These are phyloP conservation scores for Agrotis exclamationis DNA, from an alignment of 2,888 invertebrate species.

Conservation along the genomic window DNA sequence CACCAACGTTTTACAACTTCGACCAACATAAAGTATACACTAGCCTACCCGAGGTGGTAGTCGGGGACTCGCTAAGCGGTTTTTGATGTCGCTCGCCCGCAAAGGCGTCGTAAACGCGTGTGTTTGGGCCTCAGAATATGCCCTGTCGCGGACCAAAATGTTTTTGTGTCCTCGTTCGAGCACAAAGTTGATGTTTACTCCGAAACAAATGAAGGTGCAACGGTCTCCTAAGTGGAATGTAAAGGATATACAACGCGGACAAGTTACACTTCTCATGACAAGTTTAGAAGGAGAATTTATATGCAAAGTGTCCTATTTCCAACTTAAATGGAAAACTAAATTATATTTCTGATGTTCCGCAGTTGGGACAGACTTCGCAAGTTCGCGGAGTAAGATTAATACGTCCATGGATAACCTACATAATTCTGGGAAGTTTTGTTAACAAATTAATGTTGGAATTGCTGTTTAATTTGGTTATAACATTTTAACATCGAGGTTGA, in stretches of 20 bases:
- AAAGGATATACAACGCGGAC: conserved; percentile 57
- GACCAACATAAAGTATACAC: conserved; percentile 75
- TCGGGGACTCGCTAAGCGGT: conserved; percentile 81
- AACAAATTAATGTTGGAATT: conserved; percentile 43
- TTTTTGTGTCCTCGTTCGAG: conserved; percentile 71
- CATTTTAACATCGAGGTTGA: conserved; percentile 8
- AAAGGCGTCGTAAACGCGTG: conserved; percentile 78
- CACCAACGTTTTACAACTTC: conserved; percentile 75
- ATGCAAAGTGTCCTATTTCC: conserved; percentile 66
- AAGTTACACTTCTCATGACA: conserved; percentile 61
- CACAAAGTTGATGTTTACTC: conserved; percentile 68
- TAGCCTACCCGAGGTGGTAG: conserved; percentile 73
- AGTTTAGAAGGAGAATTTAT: conserved; percentile 66
- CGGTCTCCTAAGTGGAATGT: conserved; percentile 64
- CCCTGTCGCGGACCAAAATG: conserved; percentile 66
- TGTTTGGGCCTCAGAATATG: conserved; percentile 68
- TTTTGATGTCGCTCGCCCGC: conserved; percentile 81
- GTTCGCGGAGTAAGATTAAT: conserved; percentile 65
- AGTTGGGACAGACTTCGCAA: conserved; percentile 60
- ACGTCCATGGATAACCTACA: conserved; percentile 59
- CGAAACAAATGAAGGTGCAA: conserved; percentile 75
- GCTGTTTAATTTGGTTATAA: conserved; percentile 39
- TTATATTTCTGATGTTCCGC: conserved; percentile 68
- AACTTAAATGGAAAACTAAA: conserved; percentile 71
- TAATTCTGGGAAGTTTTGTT: conserved; percentile 54